A percentile compares a stretch with the other conserved stretches of the same genome.
Evolutionary conservation across 1,140 invertebrate genomes (phyloP).

Genomic region (Drosophila varians): DNA sequence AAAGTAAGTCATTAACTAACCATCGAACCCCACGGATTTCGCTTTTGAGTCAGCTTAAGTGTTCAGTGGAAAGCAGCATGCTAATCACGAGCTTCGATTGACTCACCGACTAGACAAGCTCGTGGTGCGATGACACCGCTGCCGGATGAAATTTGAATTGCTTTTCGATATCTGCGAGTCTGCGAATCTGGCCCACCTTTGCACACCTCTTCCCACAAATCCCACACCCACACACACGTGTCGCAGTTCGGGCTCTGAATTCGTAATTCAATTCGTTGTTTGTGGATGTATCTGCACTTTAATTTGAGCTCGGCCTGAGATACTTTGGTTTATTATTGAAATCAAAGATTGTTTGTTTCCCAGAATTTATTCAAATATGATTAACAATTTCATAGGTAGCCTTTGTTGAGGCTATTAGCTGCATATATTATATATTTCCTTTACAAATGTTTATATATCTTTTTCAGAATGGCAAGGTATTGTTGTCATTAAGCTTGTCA

Average conservation of each 20-base stretch:
- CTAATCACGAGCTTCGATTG: conserved; percentile 50
- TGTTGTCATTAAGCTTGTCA: not conserved
- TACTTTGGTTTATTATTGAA: not conserved
- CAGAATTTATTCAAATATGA: not conserved
- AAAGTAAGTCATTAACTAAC: conserved; percentile 51
- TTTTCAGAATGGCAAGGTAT: not conserved
- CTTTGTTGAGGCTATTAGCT: not conserved
- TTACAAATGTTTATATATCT: not conserved
- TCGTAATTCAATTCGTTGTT: conserved; percentile 41
- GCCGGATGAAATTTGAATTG: conserved; percentile 10
- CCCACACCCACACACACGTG: conserved; percentile 44
- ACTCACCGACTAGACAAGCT: conserved; percentile 47
- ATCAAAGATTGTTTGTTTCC: conserved; percentile 2
- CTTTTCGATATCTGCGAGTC: conserved; percentile 16
- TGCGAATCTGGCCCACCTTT: not conserved
- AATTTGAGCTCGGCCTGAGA: conserved; percentile 41
- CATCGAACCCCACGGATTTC: conserved; percentile 5
- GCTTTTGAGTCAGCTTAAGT: conserved; percentile 55
- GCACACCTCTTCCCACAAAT: not conserved
- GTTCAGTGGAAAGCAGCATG: conserved; percentile 56
- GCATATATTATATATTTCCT: not conserved
- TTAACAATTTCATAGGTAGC: too few relatives aligned
- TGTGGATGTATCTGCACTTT: conserved; percentile 52
- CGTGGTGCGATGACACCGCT: conserved; percentile 28
- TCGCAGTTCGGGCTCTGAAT: conserved; percentile 35